A percentile compares a stretch with the other conserved stretches of the same genome.
Evolutionary conservation across 1,140 invertebrate species (phyloP).

Genomic region (Procambarus clarkii): DNA sequence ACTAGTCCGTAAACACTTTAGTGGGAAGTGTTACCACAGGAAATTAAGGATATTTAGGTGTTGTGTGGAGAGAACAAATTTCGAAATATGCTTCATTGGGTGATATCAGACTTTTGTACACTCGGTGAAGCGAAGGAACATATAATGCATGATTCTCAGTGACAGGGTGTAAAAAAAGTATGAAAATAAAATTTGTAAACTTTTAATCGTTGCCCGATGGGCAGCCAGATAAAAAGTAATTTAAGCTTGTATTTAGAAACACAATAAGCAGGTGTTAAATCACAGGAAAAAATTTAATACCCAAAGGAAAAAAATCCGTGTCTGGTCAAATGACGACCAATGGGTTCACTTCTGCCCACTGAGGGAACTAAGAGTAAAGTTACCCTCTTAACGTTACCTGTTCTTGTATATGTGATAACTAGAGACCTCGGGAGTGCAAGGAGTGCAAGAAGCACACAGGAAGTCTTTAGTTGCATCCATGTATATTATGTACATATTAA

Average conservation of each 20-base stretch:
- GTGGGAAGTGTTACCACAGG: neutral
- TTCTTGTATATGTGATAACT: conserved; percentile 59
- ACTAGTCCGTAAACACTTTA: neutral
- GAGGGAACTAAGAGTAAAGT: neutral
- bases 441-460: conserved; percentile 11
- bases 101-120: conserved; percentile 5
- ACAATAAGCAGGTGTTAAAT: conserved; percentile 41
- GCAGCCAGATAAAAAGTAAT: conserved; percentile 32
- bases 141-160: neutral
- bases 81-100: no score
- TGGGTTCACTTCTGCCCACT: neutral
- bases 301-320: conserved; percentile 19
- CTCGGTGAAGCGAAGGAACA: neutral
- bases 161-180: neutral
- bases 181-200: neutral
- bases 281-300: conserved; percentile 6
- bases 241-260: conserved; percentile 49
- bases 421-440: conserved; percentile 22
- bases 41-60: neutral
- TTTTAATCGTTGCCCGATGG: conserved; percentile 26
- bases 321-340: conserved; percentile 16
- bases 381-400: conserved; percentile 42
- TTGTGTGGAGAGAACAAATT: neutral
- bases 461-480: conserved; percentile 22
- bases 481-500: conserved; percentile 68